Evolutionary conservation across 2,113 vertebrate genomes (phyloP), one percentile per base, ranked within the genome.

Genomic region (Phalacrocorax brasilianus): DNA sequence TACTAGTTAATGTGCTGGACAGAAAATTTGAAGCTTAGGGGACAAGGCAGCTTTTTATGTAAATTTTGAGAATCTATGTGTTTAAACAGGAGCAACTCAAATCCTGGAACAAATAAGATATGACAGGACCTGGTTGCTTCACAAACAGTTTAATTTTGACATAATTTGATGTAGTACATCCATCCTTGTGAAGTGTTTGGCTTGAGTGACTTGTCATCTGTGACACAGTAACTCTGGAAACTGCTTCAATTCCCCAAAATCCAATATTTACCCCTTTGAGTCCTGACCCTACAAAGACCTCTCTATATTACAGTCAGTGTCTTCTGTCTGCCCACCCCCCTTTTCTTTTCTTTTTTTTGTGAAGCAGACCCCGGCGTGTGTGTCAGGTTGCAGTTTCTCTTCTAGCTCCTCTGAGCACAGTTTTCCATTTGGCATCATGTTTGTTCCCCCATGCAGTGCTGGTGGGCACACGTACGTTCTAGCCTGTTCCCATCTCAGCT

Each of bases 401-500:
- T 84, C 44, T 22, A 47, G 58, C 63, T 81, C 24, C 26, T 56
- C 70, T 1, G 3, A 71, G 19, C 42, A 7, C 8, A 10, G 40
- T 93, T 95, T 75, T 75, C 52, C 63, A 26, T 62, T 80, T 65
- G 84, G 73, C 1, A 1, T 78, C 23, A 4, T 13, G 62, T 84
- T 89, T 70, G 40, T 49, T 78, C 62, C 73, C 42, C 45, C 83
- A 14, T 55, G 78, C 50, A 42, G 68, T 10, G 42, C 88, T 72
- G 74, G 63, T 71, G 19, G 1, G 52, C 73, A 79, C 1, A 4
- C 1, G 2, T n/a, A 16, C 1, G 2, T 65, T 66, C 40, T 19
- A n/a, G 73, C 68, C 33, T 53, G 27, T 38, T 81, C 71, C 49
- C 0, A 1, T 53, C 80, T 70, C 30, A 23, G 38, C 44, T 78